Base-by-base conservation (phyloP, 2,797 vertebrate species). In the Siniperca scherzeri region DNA sequence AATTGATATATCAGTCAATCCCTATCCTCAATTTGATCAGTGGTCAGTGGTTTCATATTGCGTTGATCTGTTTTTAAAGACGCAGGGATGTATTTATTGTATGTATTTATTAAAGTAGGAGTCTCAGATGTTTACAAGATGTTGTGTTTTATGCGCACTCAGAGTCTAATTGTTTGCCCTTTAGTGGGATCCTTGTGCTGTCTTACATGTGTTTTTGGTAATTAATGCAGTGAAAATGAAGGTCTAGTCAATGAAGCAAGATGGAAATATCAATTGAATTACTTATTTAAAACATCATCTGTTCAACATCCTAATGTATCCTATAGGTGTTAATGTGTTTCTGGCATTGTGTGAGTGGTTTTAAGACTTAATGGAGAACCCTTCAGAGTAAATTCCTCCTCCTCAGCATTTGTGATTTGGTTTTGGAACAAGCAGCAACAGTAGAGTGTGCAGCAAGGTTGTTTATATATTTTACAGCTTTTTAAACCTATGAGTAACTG, bases 291-390 rank as follows among this genome's bases (percentile, higher is more conserved):
- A 80, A 68, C 52, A 61, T 80, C 19, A 77, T 67, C 67, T 65
- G 66, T 72, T 67, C 57, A 57, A 61, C 62, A 75, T 66, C 74
- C 71, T 78, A 70, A 79, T 74, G 56, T 19, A 69, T 42, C 50
- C 17, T 56, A 82, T 81, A 76, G 76, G 79, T 84, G 71, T 57
- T 83, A 73, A 83, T 83, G 64, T 77, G 53, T 79, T 77, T 74
- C 69, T 82, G 75, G 68, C 48, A 77, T 9, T 52, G 70, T 38
- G 70, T 36, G 48, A 70, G 53, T n/a, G 53, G 36, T 62, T 81
- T 80, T 61, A 78, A 78, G 78, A 79, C 75, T 74, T 80, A 74
- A 74, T 88, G 60, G 53, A 65, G 59, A 81, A 70, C 21, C 53
- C 61, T 50, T 82, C 46, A 55, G 69, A 27, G 61, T 82, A 10